phyloP scores from a whole-genome alignment of 2,113 vertebrate species.

The Calidris pygmaea region DNA sequence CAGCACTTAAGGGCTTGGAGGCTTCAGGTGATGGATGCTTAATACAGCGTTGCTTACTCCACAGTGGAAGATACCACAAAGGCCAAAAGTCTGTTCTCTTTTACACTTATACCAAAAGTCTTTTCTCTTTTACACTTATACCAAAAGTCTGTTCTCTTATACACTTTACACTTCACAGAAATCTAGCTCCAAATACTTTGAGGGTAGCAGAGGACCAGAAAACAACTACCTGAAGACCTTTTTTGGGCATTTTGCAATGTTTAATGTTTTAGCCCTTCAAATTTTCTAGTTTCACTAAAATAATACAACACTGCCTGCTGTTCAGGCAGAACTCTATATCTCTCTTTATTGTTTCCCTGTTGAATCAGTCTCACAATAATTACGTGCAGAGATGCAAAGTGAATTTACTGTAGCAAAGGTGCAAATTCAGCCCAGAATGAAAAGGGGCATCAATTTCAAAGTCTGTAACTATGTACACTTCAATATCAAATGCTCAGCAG shows the following conservation, averaged over 20 bases:
- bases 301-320: conserved; percentile 5
- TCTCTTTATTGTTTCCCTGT: conserved; percentile 1
- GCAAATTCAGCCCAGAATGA: conserved; percentile 48
- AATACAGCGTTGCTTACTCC: not conserved
- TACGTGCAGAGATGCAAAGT: conserved; percentile 31
- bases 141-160: not conserved
- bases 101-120: not conserved
- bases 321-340: not conserved
- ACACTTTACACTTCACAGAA: not conserved
- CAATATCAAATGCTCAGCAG: conserved; percentile 45
- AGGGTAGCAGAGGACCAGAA: not conserved
- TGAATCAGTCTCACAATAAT: conserved; percentile 36
- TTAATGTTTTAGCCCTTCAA: not conserved
- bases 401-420: conserved; percentile 40
- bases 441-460: conserved; percentile 54
- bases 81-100: not conserved
- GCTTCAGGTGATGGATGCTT: not conserved
- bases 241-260: not conserved
- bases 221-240: not conserved
- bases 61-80: not conserved
- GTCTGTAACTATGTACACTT: conserved; percentile 31
- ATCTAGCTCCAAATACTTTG: not conserved
- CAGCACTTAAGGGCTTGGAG: not conserved
- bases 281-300: conserved; percentile 12
- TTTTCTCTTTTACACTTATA: not conserved